Evolutionary conservation across 2,888 invertebrate genomes (phyloP).

Genomic region (Eupithecia abbreviata): DNA sequence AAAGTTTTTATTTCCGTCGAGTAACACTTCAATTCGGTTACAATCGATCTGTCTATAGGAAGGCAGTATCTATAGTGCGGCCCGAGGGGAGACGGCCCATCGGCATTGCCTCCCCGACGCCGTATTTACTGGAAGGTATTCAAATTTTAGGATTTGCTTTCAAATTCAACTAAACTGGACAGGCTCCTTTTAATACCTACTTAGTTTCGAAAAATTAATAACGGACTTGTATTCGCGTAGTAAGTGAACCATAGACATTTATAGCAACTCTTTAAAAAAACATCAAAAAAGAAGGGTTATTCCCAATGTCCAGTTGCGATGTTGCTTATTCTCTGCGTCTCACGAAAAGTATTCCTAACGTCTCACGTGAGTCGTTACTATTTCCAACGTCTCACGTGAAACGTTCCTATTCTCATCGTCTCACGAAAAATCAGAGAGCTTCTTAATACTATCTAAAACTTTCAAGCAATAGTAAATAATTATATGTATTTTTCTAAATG

Average conservation of each 20-base stretch:
- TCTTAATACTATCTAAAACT: no score
- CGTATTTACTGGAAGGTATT: constrained; percentile 32
- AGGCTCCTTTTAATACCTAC: constrained; percentile 9
- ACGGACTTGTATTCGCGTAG: not conserved
- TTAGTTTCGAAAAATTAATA: not conserved
- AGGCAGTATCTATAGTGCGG: constrained; percentile 8
- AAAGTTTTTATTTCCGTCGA: constrained; percentile 18
- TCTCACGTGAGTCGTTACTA: no score
- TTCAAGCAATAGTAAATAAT: not conserved
- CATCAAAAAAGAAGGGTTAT: not conserved
- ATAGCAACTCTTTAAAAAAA: not conserved
- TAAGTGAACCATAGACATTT: not conserved
- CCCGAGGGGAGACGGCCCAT: constrained; percentile 22
- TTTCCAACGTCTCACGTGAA: no score
- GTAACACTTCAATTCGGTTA: constrained; percentile 35
- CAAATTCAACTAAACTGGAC: constrained; percentile 24
- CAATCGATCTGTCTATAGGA: constrained; percentile 37
- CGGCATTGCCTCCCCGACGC: constrained; percentile 34
- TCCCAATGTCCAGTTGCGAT: no score
- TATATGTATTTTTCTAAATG: not conserved
- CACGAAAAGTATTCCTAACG: no score
- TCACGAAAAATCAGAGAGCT: no score
- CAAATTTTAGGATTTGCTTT: constrained; percentile 33
- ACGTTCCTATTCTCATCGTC: no score
- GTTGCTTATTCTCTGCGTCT: no score